Evolutionary conservation across 2,113 vertebrate genomes (phyloP), one percentile per base, ranked within the genome.

Genomic region (Poeciliopsis turrubarensis): DNA sequence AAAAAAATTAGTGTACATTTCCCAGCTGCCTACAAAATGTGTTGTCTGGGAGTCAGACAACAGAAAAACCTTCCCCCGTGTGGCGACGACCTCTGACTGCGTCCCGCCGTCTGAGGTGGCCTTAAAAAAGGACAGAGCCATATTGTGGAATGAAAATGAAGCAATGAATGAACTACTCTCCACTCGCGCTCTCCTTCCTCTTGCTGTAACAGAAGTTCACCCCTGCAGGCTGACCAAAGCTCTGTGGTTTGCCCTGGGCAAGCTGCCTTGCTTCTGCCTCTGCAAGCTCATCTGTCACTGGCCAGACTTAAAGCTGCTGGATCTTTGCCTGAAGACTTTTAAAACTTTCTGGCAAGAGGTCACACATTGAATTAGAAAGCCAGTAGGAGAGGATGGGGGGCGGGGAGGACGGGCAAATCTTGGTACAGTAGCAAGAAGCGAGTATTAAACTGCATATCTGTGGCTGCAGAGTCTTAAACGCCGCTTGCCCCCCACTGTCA

Each of bases 291-390:
- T 94, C 92, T 89, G 88, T 94, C 90, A 92, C 85, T 92, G 89
- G 92, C 90, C 88, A 90, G 86, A 93, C 90, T 84, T 84, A 82
- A 85, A 91, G 87, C 88, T 90, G 88, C 90, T 88, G 87, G 88
- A 91, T 91, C 87, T 73, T 85, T 91, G 92, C 93, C 93, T 82
- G 86, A 92, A 94, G 93, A 93, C 91, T 92, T 94, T 92, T 88
- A 89, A 89, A 93, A 94, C 79, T 92, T 89, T 91, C 82, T 85
- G 88, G 91, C 81, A 79, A 92, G 91, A 93, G 93, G 93, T 93
- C 92, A 92, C 77, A 87, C 87, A 92, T 89, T 90, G 91, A 94
- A 93, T 92, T 92, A 89, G 89, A 91, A 86, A 89, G 86, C 86
- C 90, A 88, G 89, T 82, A 86, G 89, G 90, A 12, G 34, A 37